Base-by-base conservation (phyloP, 2,797 vertebrate genomes). In the Dipus sagitta region DNA sequence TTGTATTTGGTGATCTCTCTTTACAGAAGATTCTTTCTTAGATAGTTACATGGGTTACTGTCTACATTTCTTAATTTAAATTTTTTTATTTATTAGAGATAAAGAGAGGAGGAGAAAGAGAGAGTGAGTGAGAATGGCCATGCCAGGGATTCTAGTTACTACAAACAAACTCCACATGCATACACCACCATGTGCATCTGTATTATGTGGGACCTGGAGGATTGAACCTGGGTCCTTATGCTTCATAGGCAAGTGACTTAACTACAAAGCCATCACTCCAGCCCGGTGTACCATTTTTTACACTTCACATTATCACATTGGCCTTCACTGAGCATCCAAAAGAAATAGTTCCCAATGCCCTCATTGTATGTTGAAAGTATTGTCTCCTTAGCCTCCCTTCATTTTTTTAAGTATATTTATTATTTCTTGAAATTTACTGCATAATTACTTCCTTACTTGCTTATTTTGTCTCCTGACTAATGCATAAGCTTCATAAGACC, bases 1-100 rank as follows among this genome's bases (percentile, higher is more conserved):
- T 92, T 86, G 11, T 79, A 84, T 88, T 93, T 89, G 24, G 14
- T 72, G 62, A 32, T 91, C 20, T 80, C 10, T 94, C n/a, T 87
- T 84, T 60, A 21, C n/a, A 47, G 13, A 74, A 91, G 83, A 60
- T 81, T 92, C 60, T 94, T 76, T 28, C n/a, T 86, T 58, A 86
- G 38, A 83, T 67, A 14, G 90, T 65, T 54, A 75, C 24, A 21
- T 52, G 1, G 26, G 21, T 75, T 21, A 58, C 14, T 58, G 54
- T 17, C 54, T 58, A 58, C 54, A 58, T 58, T 58, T 34, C n/a
- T n/a, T n/a, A n/a, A n/a, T n/a, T 30, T 70, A 88, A 70, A 62
- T 5, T 1, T 62, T 20, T 62, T 3, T 79, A 88, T 42, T 82
- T 47, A 11, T 47, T 47, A 47, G 47, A 47, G 47, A 10, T 11